Evolutionary conservation across 1,140 invertebrate genomes (phyloP).

Genomic region (Caenorhabditis briggsae): DNA sequence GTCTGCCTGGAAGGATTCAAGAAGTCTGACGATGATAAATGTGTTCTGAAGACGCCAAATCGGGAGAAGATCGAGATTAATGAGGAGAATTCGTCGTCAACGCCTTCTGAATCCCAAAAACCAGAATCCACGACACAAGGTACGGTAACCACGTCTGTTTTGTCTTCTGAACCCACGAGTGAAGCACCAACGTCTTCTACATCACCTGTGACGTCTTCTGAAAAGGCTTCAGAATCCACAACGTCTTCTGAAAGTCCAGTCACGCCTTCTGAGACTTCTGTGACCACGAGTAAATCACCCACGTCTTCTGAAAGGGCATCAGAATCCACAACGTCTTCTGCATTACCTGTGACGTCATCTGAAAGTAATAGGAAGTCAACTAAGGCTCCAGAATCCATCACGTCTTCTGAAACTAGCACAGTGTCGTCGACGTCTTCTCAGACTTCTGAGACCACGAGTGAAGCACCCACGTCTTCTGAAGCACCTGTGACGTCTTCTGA

Average conservation of each 20-base stretch:
- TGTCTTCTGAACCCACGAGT: background rate
- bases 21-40: background rate
- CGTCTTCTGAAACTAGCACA: too few species aligned
- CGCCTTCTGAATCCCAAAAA: background rate
- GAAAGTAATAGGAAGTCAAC: background rate
- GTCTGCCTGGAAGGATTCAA: constrained; percentile 70
- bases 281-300: background rate
- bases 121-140: background rate
- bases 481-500: background rate
- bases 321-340: background rate
- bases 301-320: background rate
- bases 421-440: background rate
- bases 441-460: constrained; percentile 1
- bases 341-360: background rate
- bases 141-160: constrained; percentile 6
- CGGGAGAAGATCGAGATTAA: constrained; percentile 18
- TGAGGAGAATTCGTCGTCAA: background rate
- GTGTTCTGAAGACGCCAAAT: constrained; percentile 30
- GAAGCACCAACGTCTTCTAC: background rate
- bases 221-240: background rate
- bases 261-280: background rate
- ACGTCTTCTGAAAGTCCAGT: background rate
- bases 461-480: background rate
- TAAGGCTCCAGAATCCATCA: background rate
- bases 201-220: background rate